Percentiles rank a stretch among this genome's conserved stretches.
Conservation (phyloP, 1,140 invertebrate species). For the Brachionus angularis region DNA sequence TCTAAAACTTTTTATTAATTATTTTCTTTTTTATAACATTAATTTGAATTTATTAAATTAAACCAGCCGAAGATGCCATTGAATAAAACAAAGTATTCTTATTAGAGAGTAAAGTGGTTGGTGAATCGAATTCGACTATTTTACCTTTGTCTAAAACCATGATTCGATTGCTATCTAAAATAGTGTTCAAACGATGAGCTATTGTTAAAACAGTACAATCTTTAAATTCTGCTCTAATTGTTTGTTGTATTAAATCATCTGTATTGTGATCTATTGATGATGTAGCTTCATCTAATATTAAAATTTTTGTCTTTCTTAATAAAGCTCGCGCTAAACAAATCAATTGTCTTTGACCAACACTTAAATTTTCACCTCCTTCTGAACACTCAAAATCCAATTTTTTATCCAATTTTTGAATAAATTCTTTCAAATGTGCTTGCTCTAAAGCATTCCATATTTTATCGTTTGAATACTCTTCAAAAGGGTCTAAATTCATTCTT, state of each 20-base stretch:
- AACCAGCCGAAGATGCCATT: conserved; percentile 11
- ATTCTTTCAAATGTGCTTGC: conserved; percentile 62
- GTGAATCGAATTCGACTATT: conserved; percentile 74
- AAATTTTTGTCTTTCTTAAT: conserved; percentile 66
- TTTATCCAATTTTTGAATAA: conserved; percentile 50
- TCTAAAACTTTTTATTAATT: too few relatives aligned
- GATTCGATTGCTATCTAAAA: conserved; percentile 60
- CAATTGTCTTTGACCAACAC: conserved; percentile 62
- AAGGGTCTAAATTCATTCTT: conserved; percentile 63
- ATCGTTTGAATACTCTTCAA: conserved; percentile 68
- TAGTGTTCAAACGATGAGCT: conserved; percentile 59
- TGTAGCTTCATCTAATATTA: conserved; percentile 67
- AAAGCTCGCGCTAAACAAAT: conserved; percentile 63
- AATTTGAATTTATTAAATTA: neutral
- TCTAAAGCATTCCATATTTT: conserved; percentile 71
- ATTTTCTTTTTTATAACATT: too few relatives aligned
- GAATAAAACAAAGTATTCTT: conserved; percentile 64
- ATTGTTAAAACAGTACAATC: conserved; percentile 60
- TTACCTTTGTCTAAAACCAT: conserved; percentile 72
- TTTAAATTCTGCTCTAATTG: conserved; percentile 54
- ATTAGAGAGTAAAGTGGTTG: conserved; percentile 65
- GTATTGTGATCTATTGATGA: conserved; percentile 59
- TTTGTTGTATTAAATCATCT: conserved; percentile 58
- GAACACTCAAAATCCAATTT: conserved; percentile 30
- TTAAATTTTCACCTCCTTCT: conserved; percentile 44